phyloP scores from a whole-genome alignment of 2,888 invertebrate species.

The Selenia dentaria region DNA sequence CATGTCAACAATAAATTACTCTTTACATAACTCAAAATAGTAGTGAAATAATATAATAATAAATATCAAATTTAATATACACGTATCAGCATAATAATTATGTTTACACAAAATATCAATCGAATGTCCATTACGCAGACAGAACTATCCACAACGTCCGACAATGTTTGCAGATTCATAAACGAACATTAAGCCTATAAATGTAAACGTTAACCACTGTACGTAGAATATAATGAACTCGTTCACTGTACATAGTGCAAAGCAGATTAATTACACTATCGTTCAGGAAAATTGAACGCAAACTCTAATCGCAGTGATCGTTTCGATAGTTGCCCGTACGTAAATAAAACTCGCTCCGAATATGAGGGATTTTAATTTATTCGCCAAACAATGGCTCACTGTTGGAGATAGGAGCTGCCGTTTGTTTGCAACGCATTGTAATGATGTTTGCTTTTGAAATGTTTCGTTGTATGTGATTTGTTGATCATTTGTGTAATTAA shows the following conservation, averaged over 20 bases:
- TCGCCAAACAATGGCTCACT: conserved; percentile 24
- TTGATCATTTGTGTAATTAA: conserved; percentile 5
- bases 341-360: conserved; percentile 24
- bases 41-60: no score
- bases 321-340: conserved; percentile 24
- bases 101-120: no score
- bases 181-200: neutral
- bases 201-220: neutral
- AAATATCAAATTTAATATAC: no score
- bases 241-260: conserved; percentile 4
- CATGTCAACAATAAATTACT: no score
- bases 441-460: conserved; percentile 8
- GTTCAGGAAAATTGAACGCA: conserved; percentile 7
- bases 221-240: neutral
- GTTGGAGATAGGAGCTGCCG: conserved; percentile 8
- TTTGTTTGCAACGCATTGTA: conserved; percentile 17
- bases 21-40: no score
- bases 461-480: conserved; percentile 5
- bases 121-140: no score
- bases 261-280: conserved; percentile 18
- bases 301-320: conserved; percentile 26
- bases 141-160: neutral
- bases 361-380: conserved; percentile 32
- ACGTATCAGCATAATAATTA: no score
- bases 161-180: neutral